Percentiles rank a stretch among this genome's conserved stretches.
phyloP scores from a whole-genome alignment of 2,797 vertebrate species.

The Hippopotamyrus pictus region DNA sequence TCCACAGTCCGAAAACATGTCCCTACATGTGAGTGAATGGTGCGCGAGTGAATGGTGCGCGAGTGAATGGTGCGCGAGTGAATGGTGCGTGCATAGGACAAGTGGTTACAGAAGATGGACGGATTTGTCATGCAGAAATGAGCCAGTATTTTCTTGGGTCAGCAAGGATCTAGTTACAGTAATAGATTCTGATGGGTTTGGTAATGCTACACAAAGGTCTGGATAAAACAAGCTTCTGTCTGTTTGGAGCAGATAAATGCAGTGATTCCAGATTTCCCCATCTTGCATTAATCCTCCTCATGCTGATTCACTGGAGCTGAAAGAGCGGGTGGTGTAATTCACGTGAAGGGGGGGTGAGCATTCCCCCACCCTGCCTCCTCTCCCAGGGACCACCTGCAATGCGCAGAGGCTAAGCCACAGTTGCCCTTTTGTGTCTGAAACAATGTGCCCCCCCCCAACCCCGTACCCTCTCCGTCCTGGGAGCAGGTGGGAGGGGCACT shows the following conservation, averaged over 20 bases:
- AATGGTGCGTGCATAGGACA: no score
- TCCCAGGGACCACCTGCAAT: slow-evolving; percentile 20
- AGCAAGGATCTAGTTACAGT: not conserved
- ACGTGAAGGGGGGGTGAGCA: not conserved
- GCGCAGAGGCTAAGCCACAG: not conserved
- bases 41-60: no score
- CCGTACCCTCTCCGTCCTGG: not conserved
- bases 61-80: no score
- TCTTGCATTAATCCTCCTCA: not conserved
- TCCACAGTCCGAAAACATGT: not conserved
- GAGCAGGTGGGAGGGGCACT: not conserved
- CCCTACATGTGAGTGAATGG: not conserved
- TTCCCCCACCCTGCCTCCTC: not conserved
- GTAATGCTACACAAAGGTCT: not conserved
- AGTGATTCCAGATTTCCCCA: not conserved
- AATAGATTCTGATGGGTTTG: not conserved
- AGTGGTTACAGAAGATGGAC: no score
- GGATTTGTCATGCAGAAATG: not conserved
- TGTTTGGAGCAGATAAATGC: not conserved
- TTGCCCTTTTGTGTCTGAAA: slow-evolving; percentile 14
- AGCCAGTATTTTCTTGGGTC: not conserved
- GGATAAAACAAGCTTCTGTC: not conserved
- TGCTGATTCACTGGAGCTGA: not conserved
- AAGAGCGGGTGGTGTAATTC: not conserved
- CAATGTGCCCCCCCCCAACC: slow-evolving; percentile 16